A percentile compares a stretch with the other conserved stretches of the same genome.
phyloP scores from a whole-genome alignment of 2,113 vertebrate species.

The Hemichromis elongatus region DNA sequence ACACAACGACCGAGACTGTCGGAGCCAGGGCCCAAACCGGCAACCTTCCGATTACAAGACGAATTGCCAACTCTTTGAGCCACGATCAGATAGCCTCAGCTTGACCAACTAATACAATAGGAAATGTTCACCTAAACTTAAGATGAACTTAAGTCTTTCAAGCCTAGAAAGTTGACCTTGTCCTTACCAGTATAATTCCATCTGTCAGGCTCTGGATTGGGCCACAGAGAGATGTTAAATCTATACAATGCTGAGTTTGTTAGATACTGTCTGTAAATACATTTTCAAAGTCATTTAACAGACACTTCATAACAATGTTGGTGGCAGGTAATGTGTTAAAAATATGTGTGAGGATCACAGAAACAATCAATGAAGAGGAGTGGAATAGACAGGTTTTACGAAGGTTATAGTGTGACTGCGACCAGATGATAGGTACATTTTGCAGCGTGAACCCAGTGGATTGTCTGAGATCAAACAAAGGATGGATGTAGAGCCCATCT shows the following conservation, averaged over 20 bases:
- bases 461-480: not conserved
- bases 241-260: not conserved
- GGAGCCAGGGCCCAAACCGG: too few species aligned
- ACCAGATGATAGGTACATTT: not conserved
- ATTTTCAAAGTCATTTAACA: not conserved
- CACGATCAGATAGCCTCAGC: not conserved
- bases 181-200: not conserved
- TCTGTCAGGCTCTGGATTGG: not conserved
- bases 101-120: not conserved
- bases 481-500: not conserved
- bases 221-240: not conserved
- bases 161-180: not conserved
- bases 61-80: too few species aligned
- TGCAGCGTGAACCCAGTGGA: not conserved
- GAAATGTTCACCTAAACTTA: not conserved
- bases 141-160: not conserved
- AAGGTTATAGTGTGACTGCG: not conserved
- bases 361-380: not conserved
- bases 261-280: not conserved
- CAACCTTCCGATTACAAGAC: too few species aligned
- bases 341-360: not conserved
- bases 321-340: not conserved
- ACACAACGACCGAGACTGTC: too few species aligned
- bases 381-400: not conserved
- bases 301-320: not conserved